phyloP scores from a whole-genome alignment of 1,140 invertebrate genomes.

The Trichonephila clavipes region DNA sequence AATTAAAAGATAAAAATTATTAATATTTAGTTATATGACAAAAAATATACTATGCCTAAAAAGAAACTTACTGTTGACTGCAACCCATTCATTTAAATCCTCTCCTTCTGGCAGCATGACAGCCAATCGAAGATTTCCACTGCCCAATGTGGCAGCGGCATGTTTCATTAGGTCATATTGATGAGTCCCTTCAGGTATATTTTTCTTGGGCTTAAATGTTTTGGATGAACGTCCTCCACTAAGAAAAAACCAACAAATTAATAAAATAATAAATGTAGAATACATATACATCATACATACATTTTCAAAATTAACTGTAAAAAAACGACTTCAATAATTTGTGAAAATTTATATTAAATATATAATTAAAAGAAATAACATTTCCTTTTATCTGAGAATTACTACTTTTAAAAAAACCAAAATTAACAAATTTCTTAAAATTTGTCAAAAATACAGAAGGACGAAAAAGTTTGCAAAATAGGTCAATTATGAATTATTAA shows the following conservation, averaged over 20 bases:
- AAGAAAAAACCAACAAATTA: slow-evolving; percentile 43
- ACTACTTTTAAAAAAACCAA: too few relatives aligned
- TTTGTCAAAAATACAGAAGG: too few relatives aligned
- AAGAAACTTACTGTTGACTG: slow-evolving; percentile 77
- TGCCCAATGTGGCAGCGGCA: slow-evolving; percentile 98
- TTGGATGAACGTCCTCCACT: slow-evolving; percentile 93
- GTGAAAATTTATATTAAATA: too few relatives aligned
- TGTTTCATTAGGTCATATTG: slow-evolving; percentile 99
- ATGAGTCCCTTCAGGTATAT: slow-evolving; percentile 99
- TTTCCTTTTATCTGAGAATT: too few relatives aligned
- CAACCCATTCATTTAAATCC: slow-evolving; percentile 99
- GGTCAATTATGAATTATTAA: too few relatives aligned
- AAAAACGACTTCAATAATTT: neutral
- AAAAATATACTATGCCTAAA: neutral
- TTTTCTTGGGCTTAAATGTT: slow-evolving; percentile 99
- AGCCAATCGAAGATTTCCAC: slow-evolving; percentile 96
- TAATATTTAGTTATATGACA: neutral
- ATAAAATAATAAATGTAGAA: too few relatives aligned
- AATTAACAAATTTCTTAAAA: too few relatives aligned
- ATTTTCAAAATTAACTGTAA: neutral
- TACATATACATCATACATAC: too few relatives aligned
- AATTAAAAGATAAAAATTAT: neutral
- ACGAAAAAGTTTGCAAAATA: too few relatives aligned
- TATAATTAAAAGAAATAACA: too few relatives aligned
- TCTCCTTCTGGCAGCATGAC: slow-evolving; percentile 99